A percentile compares a stretch with the other conserved stretches of the same genome.
These are phyloP conservation scores for Nycticebus coucang DNA, from an alignment of 2,113 vertebrate genomes.

Conservation along the genomic window DNA sequence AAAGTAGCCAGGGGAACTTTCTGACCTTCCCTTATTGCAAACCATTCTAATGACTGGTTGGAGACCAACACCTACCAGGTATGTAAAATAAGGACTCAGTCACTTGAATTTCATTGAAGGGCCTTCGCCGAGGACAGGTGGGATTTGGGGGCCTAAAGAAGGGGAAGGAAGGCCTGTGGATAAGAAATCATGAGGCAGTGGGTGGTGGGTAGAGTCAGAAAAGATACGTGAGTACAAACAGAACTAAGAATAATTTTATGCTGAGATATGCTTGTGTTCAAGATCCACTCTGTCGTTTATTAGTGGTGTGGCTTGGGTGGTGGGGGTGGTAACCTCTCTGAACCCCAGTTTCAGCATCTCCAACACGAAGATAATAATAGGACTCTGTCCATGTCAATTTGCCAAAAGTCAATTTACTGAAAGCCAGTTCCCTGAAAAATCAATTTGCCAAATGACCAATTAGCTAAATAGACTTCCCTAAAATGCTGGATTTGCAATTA, in stretches of 20 bases:
- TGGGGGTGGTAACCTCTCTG: background rate
- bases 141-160: background rate
- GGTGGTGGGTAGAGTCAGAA: background rate
- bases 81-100: background rate
- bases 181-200: background rate
- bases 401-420: background rate
- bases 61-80: background rate
- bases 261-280: background rate
- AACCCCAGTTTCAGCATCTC: background rate
- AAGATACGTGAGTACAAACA: accelerated
- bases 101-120: background rate
- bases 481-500: background rate
- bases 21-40: background rate
- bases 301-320: background rate
- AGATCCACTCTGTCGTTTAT: background rate
- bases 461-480: background rate
- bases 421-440: background rate
- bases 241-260: background rate
- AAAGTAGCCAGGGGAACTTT: background rate
- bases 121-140: background rate
- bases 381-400: background rate
- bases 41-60: background rate
- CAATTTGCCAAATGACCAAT: background rate
- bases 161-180: background rate
- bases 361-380: background rate